Evolutionary conservation across 2,888 invertebrate genomes (phyloP).

Genomic region (Torymus texanus): DNA sequence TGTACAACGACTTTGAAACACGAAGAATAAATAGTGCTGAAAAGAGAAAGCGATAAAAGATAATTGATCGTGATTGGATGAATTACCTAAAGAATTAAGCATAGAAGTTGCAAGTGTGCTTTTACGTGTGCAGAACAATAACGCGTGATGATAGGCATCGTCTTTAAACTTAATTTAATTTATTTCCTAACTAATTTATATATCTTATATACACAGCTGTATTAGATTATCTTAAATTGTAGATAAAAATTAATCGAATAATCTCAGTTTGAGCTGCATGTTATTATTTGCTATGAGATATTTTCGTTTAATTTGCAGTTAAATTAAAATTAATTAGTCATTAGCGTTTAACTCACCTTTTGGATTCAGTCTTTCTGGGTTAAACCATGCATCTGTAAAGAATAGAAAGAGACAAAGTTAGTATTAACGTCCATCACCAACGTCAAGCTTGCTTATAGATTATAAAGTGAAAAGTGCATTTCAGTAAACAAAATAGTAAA

Average conservation of each 20-base stretch:
- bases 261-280: too few species aligned
- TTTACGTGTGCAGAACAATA: slow-evolving; percentile 5
- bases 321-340: slow-evolving; percentile 22
- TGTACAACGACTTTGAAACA: neutral
- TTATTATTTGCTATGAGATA: neutral
- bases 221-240: too few species aligned
- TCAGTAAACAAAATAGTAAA: neutral
- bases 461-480: slow-evolving; percentile 19
- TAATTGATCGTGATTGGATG: slow-evolving; percentile 30
- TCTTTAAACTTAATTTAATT: neutral
- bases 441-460: slow-evolving; percentile 26
- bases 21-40: neutral
- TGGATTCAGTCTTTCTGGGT: slow-evolving; percentile 92
- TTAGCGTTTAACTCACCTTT: slow-evolving; percentile 83
- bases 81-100: slow-evolving; percentile 11
- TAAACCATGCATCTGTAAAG: slow-evolving; percentile 95
- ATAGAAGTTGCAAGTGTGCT: slow-evolving; percentile 6
- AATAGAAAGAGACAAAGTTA: slow-evolving; percentile 73
- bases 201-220: neutral
- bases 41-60: slow-evolving; percentile 26
- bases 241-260: too few species aligned
- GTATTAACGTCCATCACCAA: slow-evolving; percentile 56
- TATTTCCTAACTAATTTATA: neutral
- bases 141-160: neutral
- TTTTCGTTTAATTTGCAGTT: slow-evolving; percentile 15